Conservation (phyloP, 2,888 invertebrate species). For the Apeira syringaria region DNA sequence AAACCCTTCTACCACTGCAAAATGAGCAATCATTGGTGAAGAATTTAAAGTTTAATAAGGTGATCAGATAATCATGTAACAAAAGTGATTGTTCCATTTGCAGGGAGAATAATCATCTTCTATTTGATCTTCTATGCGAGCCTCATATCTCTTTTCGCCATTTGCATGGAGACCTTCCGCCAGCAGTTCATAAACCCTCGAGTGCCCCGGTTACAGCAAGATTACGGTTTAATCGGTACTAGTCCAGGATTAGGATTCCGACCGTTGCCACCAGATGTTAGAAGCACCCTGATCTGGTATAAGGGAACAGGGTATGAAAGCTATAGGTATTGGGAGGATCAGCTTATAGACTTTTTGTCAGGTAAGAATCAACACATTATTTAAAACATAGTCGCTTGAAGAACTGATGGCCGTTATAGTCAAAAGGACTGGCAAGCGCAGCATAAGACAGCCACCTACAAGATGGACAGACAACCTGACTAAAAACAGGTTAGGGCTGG, state of each 20-base stretch:
- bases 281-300: conserved; percentile 98
- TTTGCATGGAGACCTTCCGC: conserved; percentile 96
- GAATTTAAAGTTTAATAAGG: too few species aligned
- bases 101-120: conserved; percentile 96
- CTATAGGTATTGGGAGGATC: conserved; percentile 91
- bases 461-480: too few species aligned
- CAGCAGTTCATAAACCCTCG: conserved; percentile 95
- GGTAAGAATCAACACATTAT: conserved; percentile 78
- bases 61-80: too few species aligned
- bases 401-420: too few species aligned
- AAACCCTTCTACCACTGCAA: too few species aligned
- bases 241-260: conserved; percentile 98
- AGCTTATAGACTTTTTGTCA: conserved; percentile 89
- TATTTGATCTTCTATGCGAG: conserved; percentile 96
- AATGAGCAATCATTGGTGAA: too few species aligned
- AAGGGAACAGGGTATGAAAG: conserved; percentile 90
- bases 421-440: too few species aligned
- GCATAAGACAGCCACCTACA: too few species aligned
- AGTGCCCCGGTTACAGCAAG: conserved; percentile 93
- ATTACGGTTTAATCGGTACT: conserved; percentile 93
- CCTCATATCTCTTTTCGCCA: conserved; percentile 93
- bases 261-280: conserved; percentile 95
- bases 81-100: not conserved
- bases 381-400: too few species aligned
- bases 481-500: too few species aligned